Conservation (phyloP, 1,140 invertebrate species). For the Drosophila murphyi region DNA sequence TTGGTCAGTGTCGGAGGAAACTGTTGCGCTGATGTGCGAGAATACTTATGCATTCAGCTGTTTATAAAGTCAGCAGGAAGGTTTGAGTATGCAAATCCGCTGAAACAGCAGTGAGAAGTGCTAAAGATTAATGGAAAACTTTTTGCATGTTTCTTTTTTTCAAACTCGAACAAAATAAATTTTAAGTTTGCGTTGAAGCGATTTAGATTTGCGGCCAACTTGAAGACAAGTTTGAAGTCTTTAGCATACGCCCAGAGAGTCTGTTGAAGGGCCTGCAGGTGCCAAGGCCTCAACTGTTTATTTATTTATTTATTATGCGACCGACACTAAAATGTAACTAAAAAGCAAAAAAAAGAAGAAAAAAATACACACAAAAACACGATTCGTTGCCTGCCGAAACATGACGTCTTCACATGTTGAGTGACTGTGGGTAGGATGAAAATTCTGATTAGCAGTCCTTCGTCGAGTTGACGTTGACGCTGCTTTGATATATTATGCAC, state of each 20-base stretch:
- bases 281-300: slow-evolving; percentile 66
- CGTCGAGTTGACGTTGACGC: slow-evolving; percentile 70
- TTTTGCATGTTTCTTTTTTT: slow-evolving; percentile 45
- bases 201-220: slow-evolving; percentile 53
- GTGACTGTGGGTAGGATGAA: slow-evolving; percentile 5
- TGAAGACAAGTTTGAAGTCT: slow-evolving; percentile 48
- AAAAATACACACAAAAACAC: slow-evolving; percentile 28
- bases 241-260: slow-evolving; percentile 72
- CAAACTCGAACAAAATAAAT: slow-evolving; percentile 20
- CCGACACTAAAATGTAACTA: slow-evolving; percentile 82
- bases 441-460: slow-evolving; percentile 32
- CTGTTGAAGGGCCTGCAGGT: slow-evolving; percentile 38
- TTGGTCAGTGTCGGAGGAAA: slow-evolving; percentile 19
- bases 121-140: slow-evolving; percentile 80
- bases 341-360: slow-evolving; percentile 22
- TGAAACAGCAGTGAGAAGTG: slow-evolving; percentile 56
- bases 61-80: slow-evolving; percentile 53
- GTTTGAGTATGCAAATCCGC: slow-evolving; percentile 71
- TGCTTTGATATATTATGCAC: slow-evolving; percentile 81
- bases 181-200: slow-evolving; percentile 31
- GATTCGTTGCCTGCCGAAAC: slow-evolving; percentile 56
- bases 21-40: slow-evolving; percentile 26
- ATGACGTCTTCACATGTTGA: slow-evolving; percentile 74
- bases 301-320: slow-evolving; percentile 79
- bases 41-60: slow-evolving; percentile 53